Conservation (phyloP, 2,113 vertebrate species). For the Brachyistius frenatus region DNA sequence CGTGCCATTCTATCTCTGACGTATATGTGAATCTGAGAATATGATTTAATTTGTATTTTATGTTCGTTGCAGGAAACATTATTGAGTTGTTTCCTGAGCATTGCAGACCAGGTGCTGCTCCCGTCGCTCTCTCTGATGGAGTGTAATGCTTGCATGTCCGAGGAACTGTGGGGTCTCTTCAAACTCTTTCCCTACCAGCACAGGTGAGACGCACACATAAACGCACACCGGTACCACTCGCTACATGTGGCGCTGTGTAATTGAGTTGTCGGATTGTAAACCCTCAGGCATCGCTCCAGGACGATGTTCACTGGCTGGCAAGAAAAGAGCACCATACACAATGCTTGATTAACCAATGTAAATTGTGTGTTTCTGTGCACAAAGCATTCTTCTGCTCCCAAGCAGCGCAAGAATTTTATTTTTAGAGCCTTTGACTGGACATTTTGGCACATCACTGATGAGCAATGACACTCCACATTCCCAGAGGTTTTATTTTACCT, state of each 20-base stretch:
- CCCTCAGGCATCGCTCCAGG: constrained; percentile 12
- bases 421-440: constrained; percentile 23
- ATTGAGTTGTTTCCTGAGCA: constrained; percentile 81
- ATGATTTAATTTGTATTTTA: background rate
- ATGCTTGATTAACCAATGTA: background rate
- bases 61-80: constrained; percentile 87
- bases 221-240: background rate
- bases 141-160: constrained; percentile 95
- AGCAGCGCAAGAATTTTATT: constrained; percentile 6
- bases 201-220: constrained; percentile 83
- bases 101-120: constrained; percentile 88
- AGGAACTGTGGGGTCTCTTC: constrained; percentile 95
- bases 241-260: constrained; percentile 19
- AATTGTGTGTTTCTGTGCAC: background rate
- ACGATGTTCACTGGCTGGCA: constrained; percentile 28
- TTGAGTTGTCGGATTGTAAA: constrained; percentile 17
- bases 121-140: constrained; percentile 97
- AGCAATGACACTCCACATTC: constrained; percentile 7
- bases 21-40: background rate
- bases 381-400: background rate
- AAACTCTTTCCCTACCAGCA: constrained; percentile 98
- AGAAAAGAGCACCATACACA: background rate
- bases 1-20: background rate
- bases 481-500: constrained; percentile 22
- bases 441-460: constrained; percentile 15